Percentiles rank a stretch among this genome's conserved stretches.
Evolutionary conservation across 1,140 invertebrate genomes (phyloP).

Genomic region (Zaprionus gabonicus): DNA sequence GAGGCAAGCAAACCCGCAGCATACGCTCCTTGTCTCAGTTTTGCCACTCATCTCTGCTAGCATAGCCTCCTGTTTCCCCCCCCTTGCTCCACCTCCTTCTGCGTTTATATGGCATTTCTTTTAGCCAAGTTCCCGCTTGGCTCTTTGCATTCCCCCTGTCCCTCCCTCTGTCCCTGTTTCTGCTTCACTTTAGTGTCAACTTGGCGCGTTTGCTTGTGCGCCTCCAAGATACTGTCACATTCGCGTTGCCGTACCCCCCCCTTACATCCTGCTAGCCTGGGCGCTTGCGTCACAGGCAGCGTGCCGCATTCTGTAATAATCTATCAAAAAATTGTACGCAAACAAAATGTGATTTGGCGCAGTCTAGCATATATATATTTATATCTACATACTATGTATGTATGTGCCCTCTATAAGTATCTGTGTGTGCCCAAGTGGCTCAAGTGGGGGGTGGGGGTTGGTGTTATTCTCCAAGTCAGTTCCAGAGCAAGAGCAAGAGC

Average conservation of each 20-base stretch:
- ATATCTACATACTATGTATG: background rate
- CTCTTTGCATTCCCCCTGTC: slow-evolving; percentile 2
- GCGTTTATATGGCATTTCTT: slow-evolving; percentile 17
- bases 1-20: slow-evolving; percentile 45
- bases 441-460: background rate
- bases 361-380: slow-evolving; percentile 7
- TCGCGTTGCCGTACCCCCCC: slow-evolving; percentile 4
- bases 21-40: slow-evolving; percentile 41
- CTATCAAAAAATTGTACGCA: slow-evolving; percentile 80
- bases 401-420: background rate
- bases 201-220: slow-evolving; percentile 69
- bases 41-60: slow-evolving; percentile 4
- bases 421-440: slow-evolving; percentile 17
- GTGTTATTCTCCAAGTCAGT: background rate
- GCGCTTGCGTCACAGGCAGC: slow-evolving; percentile 5
- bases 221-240: slow-evolving; percentile 73
- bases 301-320: slow-evolving; percentile 76
- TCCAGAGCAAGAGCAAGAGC: background rate
- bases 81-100: background rate
- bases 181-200: slow-evolving; percentile 55
- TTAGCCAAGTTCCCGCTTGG: slow-evolving; percentile 34
- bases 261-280: no score
- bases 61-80: background rate
- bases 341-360: slow-evolving; percentile 78
- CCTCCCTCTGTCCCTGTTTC: background rate